Evolutionary conservation across 2,888 invertebrate genomes (phyloP).

Genomic region (Cosmorhoe ocellata): DNA sequence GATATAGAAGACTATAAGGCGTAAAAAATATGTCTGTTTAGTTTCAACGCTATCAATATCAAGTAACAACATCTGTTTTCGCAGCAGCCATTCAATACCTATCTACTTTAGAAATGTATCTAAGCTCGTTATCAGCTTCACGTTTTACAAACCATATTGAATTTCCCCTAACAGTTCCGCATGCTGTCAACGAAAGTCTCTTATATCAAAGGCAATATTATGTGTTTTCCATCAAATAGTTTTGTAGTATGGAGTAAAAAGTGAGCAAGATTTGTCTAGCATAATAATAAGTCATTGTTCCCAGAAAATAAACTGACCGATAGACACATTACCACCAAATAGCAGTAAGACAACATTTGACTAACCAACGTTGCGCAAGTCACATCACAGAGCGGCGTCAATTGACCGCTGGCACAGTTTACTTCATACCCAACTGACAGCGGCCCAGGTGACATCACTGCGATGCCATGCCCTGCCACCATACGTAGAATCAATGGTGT

Average conservation of each 20-base stretch:
- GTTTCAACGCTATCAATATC: slow-evolving; percentile 15
- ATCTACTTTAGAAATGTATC: slow-evolving; percentile 17
- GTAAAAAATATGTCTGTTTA: slow-evolving; percentile 11
- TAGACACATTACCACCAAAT: slow-evolving; percentile 16
- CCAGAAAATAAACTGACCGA: slow-evolving; percentile 11
- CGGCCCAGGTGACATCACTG: slow-evolving; percentile 39
- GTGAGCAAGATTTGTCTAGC: background rate
- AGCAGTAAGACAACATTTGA: slow-evolving; percentile 18
- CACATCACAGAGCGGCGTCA: slow-evolving; percentile 24
- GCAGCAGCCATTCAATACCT: slow-evolving; percentile 17
- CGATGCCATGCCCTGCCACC: slow-evolving; percentile 36
- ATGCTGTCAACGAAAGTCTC: slow-evolving; percentile 51
- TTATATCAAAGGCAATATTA: slow-evolving; percentile 45
- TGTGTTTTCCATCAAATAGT: slow-evolving; percentile 1
- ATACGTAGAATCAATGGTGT: slow-evolving; percentile 29
- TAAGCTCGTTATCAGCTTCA: slow-evolving; percentile 28
- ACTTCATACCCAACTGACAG: slow-evolving; percentile 6
- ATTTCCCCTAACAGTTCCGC: slow-evolving; percentile 40
- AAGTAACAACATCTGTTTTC: slow-evolving; percentile 28
- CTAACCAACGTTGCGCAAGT: slow-evolving; percentile 17
- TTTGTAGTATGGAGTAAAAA: no score
- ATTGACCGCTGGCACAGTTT: slow-evolving; percentile 25
- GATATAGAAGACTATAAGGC: no score
- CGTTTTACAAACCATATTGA: slow-evolving; percentile 41
- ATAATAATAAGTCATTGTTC: slow-evolving; percentile 9